Evolutionary conservation across 1,140 invertebrate genomes (phyloP).

Genomic region (Bombus soroeensis): DNA sequence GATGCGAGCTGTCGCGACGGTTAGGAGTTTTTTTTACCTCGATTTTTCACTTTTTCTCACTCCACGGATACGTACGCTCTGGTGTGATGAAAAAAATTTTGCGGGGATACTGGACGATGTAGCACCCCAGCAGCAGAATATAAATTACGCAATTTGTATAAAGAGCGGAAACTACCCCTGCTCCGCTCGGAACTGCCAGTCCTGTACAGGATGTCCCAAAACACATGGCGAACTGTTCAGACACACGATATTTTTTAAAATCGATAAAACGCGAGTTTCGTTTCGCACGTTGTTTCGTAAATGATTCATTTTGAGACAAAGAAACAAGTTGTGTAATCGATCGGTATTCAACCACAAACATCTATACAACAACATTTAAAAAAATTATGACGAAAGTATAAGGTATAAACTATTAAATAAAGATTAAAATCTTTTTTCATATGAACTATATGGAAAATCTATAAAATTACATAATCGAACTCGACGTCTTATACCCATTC

Average conservation of each 20-base stretch:
- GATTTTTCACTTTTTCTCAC: constrained; percentile 30
- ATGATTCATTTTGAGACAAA: not conserved
- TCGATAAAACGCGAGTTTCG: not conserved
- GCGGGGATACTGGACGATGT: constrained; percentile 43
- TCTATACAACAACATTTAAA: too few species aligned
- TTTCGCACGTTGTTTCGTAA: not conserved
- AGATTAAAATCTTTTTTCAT: too few species aligned
- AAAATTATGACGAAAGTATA: too few species aligned
- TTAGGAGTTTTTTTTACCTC: constrained; percentile 28
- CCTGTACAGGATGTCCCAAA: constrained; percentile 11
- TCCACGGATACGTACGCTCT: not conserved
- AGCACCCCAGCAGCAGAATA: constrained; percentile 59
- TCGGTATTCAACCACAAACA: not conserved
- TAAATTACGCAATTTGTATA: constrained; percentile 69
- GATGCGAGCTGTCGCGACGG: constrained; percentile 33
- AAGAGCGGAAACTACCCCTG: constrained; percentile 53
- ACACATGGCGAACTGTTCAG: not conserved
- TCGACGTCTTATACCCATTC: too few species aligned
- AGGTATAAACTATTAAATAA: too few species aligned
- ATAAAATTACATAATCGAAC: too few species aligned
- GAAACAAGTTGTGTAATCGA: not conserved
- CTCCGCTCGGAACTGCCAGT: not conserved
- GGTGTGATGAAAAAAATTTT: constrained; percentile 34
- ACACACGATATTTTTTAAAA: not conserved
- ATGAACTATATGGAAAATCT: too few species aligned